A percentile compares a stretch with the other conserved stretches of the same genome.
phyloP scores from a whole-genome alignment of 2,113 vertebrate species.

The Leptodactylus fuscus region DNA sequence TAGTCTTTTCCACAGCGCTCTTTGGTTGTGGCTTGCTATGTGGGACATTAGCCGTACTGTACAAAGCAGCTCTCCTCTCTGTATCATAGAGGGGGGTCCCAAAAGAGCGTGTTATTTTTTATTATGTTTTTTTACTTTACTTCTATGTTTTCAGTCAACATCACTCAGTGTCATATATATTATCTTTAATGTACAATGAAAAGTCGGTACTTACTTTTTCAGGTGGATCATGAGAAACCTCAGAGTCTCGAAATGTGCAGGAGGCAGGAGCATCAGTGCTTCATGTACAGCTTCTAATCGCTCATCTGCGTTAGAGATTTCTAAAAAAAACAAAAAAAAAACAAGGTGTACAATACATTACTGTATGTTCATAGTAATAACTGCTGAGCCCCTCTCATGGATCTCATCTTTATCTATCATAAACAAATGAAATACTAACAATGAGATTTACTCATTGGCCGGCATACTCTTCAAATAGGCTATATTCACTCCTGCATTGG shows the following conservation, averaged over 20 bases:
- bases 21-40: no score
- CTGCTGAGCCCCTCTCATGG: no score
- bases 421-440: no score
- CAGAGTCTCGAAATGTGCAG: constrained; percentile 95
- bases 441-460: no score
- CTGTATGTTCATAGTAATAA: not conserved
- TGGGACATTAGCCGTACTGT: no score
- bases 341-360: not conserved
- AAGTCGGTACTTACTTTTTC: constrained; percentile 82
- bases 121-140: not conserved
- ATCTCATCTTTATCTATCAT: no score
- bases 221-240: constrained; percentile 96
- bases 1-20: no score
- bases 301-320: constrained; percentile 86
- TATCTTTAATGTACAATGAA: not conserved
- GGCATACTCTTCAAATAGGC: no score
- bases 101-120: no score
- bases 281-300: constrained; percentile 93
- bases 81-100: no score
- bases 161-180: not conserved
- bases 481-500: no score
- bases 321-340: constrained; percentile 55
- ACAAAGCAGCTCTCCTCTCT: no score
- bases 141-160: not conserved
- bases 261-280: constrained; percentile 88